Conservation (phyloP, 92 coral and sea anemone genomes). For the Actinernus sp. region DNA sequence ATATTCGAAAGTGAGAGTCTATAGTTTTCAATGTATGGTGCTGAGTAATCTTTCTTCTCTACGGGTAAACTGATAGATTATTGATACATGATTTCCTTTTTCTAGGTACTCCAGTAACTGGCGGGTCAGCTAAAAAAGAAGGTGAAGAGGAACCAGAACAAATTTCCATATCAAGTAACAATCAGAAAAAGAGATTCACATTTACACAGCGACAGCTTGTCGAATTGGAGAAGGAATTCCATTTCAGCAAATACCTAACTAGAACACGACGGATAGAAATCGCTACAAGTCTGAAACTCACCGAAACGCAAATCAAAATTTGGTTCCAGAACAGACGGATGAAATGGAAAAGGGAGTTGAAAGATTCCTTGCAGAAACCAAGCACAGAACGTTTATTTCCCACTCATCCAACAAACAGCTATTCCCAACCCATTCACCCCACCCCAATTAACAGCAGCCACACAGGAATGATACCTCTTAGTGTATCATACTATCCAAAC, state of each 20-base stretch:
- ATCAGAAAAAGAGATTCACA: conserved; percentile 89
- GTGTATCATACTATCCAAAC: neutral
- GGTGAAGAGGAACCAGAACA: neutral
- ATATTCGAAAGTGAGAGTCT: no score
- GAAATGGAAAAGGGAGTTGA: conserved; percentile 99
- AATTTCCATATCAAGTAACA: neutral
- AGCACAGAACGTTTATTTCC: neutral
- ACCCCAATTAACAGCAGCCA: neutral
- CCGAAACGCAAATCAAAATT: conserved; percentile 96
- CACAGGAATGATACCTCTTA: neutral
- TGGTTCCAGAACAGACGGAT: conserved; percentile 99
- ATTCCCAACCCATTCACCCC: neutral
- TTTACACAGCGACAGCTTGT: conserved; percentile 96
- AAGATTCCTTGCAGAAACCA: conserved; percentile 79
- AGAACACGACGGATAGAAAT: conserved; percentile 94
- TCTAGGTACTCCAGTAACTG: no score
- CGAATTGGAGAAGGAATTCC: conserved; percentile 97
- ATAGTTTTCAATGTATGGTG: no score
- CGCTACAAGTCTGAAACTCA: conserved; percentile 89
- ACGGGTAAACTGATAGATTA: no score
- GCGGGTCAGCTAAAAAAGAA: no score
- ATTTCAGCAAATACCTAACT: conserved; percentile 96
- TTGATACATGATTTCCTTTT: no score
- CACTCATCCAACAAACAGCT: neutral
- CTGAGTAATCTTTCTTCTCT: no score